phyloP scores from a whole-genome alignment of 2,888 invertebrate species.

The Trilocha varians region DNA sequence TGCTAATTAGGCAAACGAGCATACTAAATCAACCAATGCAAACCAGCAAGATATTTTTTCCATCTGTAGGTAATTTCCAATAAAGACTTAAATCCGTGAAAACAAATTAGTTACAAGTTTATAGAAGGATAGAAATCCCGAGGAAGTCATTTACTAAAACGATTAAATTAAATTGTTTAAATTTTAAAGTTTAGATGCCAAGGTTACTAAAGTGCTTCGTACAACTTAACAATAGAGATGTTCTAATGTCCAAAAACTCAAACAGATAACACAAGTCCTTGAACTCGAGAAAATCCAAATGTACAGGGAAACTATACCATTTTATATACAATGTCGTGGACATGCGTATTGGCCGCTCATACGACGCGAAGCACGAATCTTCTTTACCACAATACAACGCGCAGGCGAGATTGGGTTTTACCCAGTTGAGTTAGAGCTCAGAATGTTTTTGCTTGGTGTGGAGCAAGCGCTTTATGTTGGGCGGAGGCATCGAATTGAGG shows the following conservation, averaged over 20 bases:
- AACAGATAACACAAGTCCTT: constrained; percentile 64
- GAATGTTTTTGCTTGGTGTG: constrained; percentile 24
- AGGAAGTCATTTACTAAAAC: no score
- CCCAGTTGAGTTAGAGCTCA: constrained; percentile 19
- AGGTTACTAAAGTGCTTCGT: constrained; percentile 17
- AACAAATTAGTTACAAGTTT: no score
- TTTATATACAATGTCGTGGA: constrained; percentile 65
- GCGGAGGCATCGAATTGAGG: constrained; percentile 69
- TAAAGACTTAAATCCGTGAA: no score
- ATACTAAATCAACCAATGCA: no score
- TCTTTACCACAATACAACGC: constrained; percentile 41
- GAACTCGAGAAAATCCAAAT: constrained; percentile 68
- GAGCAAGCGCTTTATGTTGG: constrained; percentile 71
- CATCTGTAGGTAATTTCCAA: no score
- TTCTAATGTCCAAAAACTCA: constrained; percentile 42
- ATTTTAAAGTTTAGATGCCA: no score
- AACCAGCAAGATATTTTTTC: no score
- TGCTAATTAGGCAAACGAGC: no score
- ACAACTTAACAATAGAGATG: constrained; percentile 32
- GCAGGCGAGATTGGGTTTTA: constrained; percentile 33
- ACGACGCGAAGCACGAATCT: constrained; percentile 63
- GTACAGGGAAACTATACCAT: constrained; percentile 65
- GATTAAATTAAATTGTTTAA: no score
- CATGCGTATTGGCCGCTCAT: constrained; percentile 70
- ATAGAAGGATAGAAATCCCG: no score